Evolutionary conservation across 2,797 vertebrate genomes (phyloP).

Genomic region (Miichthys miiuy): DNA sequence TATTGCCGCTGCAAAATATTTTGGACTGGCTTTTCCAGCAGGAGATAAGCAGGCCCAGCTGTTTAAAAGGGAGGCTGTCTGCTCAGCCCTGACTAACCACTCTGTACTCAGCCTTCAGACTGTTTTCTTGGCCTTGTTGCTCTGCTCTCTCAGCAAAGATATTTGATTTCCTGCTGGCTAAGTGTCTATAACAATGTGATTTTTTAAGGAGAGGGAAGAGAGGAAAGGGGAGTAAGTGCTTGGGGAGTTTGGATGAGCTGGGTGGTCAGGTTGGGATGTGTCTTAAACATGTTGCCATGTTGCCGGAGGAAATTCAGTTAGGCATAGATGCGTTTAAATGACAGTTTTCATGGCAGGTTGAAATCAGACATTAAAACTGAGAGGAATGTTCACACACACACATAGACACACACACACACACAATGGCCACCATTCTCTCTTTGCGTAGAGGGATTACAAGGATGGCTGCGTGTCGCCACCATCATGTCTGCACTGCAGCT

Average conservation of each 20-base stretch:
- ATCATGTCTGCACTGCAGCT: constrained; percentile 83
- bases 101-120: constrained; percentile 50
- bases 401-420: constrained; percentile 44
- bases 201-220: constrained; percentile 23
- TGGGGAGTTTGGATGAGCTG: constrained; percentile 46
- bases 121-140: constrained; percentile 48
- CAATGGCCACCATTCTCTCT: constrained; percentile 72
- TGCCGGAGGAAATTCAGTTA: constrained; percentile 62
- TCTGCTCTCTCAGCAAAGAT: constrained; percentile 52
- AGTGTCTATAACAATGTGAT: constrained; percentile 56
- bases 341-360: constrained; percentile 70
- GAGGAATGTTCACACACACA: constrained; percentile 55
- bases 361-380: constrained; percentile 73
- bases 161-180: constrained; percentile 75
- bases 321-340: constrained; percentile 71
- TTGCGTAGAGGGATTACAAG: constrained; percentile 75
- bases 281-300: constrained; percentile 40
- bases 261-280: constrained; percentile 64
- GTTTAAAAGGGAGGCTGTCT: constrained; percentile 48
- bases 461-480: constrained; percentile 76
- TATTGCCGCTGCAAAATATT: constrained; percentile 44
- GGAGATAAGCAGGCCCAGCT: constrained; percentile 68
- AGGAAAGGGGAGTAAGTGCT: background rate
- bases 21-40: constrained; percentile 40
- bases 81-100: constrained; percentile 56